phyloP scores from a whole-genome alignment of 2,797 vertebrate species.

The Kryptolebias ocellatus region DNA sequence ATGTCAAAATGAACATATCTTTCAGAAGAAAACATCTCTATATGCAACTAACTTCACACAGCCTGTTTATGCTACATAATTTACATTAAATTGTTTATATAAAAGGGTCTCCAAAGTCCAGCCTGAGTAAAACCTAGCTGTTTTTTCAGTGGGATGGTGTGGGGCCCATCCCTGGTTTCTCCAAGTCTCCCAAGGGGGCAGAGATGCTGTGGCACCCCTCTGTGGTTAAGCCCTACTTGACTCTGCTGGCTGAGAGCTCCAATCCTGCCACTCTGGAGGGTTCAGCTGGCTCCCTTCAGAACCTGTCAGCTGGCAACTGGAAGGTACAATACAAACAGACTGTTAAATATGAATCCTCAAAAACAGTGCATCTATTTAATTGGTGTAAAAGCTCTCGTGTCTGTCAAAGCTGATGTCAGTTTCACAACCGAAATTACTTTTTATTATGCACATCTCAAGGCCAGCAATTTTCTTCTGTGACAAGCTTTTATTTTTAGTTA shows the following conservation, averaged over 20 bases:
- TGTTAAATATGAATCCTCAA: background rate
- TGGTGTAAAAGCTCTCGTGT: conserved; percentile 34
- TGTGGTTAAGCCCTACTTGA: conserved; percentile 97
- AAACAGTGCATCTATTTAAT: conserved; percentile 23
- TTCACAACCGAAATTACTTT: conserved; percentile 30
- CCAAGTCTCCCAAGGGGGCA: conserved; percentile 95
- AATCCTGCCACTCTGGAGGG: conserved; percentile 98
- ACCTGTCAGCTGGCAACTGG: conserved; percentile 98
- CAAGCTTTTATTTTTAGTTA: background rate
- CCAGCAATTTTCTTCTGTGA: conserved; percentile 11
- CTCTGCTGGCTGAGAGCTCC: conserved; percentile 95
- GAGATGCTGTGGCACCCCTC: conserved; percentile 99
- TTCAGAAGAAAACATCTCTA: too few species aligned
- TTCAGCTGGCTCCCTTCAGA: conserved; percentile 96
- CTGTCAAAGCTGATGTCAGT: background rate
- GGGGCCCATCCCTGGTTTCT: conserved; percentile 95
- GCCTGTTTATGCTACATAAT: background rate
- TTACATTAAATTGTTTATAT: background rate
- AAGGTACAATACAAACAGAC: conserved; percentile 84
- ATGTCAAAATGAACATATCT: too few species aligned
- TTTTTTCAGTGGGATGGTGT: conserved; percentile 94
- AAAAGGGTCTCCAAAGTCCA: background rate
- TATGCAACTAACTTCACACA: background rate
- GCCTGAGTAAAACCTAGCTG: conserved; percentile 17
- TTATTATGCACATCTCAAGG: background rate